Conservation (phyloP, 2,888 invertebrate species). For the Acronicta leporina region DNA sequence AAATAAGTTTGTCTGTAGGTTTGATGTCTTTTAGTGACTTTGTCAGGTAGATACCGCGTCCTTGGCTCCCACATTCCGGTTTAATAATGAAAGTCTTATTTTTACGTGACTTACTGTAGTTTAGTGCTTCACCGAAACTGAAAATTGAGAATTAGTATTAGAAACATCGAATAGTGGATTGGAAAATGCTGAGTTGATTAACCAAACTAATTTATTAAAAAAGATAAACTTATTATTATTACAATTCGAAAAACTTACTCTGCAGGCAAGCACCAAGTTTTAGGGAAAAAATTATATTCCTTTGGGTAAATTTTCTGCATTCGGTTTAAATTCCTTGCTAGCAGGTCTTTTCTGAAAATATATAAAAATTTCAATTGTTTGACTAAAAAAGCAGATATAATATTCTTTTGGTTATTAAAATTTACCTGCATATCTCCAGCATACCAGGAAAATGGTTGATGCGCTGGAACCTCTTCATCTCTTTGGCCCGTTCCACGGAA, state of each 20-base stretch:
- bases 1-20: slow-evolving; percentile 95
- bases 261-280: slow-evolving; percentile 97
- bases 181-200: too few relatives aligned
- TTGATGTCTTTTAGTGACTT: slow-evolving; percentile 94
- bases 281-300: slow-evolving; percentile 97
- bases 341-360: slow-evolving; percentile 93
- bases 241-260: slow-evolving; percentile 90
- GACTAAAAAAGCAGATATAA: neutral
- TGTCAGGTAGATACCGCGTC: slow-evolving; percentile 96
- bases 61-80: slow-evolving; percentile 97
- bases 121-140: slow-evolving; percentile 92
- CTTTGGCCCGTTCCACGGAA: slow-evolving; percentile 95
- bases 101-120: slow-evolving; percentile 91
- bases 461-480: slow-evolving; percentile 97
- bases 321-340: slow-evolving; percentile 96
- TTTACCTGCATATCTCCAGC: slow-evolving; percentile 93
- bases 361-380: neutral
- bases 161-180: too few relatives aligned
- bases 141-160: slow-evolving; percentile 34
- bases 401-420: too few relatives aligned
- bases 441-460: slow-evolving; percentile 98
- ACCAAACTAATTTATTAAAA: too few relatives aligned
- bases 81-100: slow-evolving; percentile 96
- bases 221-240: too few relatives aligned
- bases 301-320: slow-evolving; percentile 96